Evolutionary conservation across 2,113 vertebrate genomes (phyloP), one percentile per base, ranked within the genome.

Genomic region (Phocoena phocoena): DNA sequence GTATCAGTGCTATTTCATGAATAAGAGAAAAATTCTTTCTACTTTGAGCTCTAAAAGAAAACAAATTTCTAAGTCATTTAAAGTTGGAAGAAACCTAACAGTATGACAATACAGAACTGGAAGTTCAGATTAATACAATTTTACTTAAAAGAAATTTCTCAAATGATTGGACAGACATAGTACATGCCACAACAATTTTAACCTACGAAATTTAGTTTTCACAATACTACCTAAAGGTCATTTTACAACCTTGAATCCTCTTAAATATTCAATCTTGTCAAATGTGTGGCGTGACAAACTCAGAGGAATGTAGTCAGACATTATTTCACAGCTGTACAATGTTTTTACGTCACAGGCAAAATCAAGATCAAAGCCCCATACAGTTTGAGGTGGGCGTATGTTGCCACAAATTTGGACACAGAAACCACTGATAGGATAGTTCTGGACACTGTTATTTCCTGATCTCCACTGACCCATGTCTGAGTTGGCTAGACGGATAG

Each of bases 251-350:
- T 31, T 82, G 13, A 31, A 67, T 90, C 28, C 33, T 79, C n/a
- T 84, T 79, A 67, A 82, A 41, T 31, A 58, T 21, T 81, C 58
- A 76, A 14, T 79, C 67, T 92, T 70, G 47, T 74, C 74, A 83
- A 91, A 41, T 15, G 3, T 28, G 11, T 77, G 36, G 3, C 3
- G 5, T 20, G 36, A 62, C 33, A 87, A 38, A 68, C 36, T 86
- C 53, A 65, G 28, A 96, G 83, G 77, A 97, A 88, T 38, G 67
- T 5, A 60, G 18, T 60, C 90, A 97, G 95, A 96, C 65, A 36
- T 73, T 84, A 53, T 81, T 47, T 93, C 93, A 92, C 8, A 47
- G 18, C 68, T 71, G n/a, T 4, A 68, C 38, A 91, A 89, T 71
- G 47, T 62, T 74, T 70, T 88, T 77, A 47, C 3, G 1, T 76